These are phyloP conservation scores for Chaitophorus viminalis DNA, from an alignment of 2,888 invertebrate species.

Conservation along the genomic window DNA sequence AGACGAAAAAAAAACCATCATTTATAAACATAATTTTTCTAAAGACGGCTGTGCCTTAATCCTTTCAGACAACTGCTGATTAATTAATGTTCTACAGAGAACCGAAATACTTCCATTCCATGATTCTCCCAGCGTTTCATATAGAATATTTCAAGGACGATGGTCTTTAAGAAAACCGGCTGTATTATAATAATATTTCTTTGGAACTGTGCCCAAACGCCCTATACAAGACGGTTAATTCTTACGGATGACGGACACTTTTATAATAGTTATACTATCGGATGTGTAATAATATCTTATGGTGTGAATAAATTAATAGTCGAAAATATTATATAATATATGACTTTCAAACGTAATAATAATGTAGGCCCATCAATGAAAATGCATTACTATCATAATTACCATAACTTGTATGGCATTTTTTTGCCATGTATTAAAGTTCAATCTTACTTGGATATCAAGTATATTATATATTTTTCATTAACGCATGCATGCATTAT, in stretches of 20 bases:
- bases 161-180: conserved; percentile 32
- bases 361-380: not conserved
- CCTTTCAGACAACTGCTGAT: not conserved
- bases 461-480: not conserved
- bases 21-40: conserved; percentile 6
- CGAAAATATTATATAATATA: not conserved
- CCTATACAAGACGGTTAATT: conserved; percentile 14
- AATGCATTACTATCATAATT: not conserved
- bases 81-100: not conserved
- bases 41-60: not conserved
- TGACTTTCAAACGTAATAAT: not conserved
- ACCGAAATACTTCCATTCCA: conserved; percentile 2
- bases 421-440: not conserved
- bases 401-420: too few relatives aligned
- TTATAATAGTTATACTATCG: not conserved
- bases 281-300: not conserved
- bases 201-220: conserved; percentile 43
- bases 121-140: not conserved
- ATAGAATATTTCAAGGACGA: conserved; percentile 12
- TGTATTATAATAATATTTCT: conserved; percentile 1
- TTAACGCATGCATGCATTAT: too few relatives aligned
- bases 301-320: not conserved
- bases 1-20: not conserved
- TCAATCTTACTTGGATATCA: not conserved
- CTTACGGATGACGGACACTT: not conserved